These are phyloP conservation scores for Andinoacara biseriatus DNA, from an alignment of 2,113 vertebrate species.

Conservation along the genomic window DNA sequence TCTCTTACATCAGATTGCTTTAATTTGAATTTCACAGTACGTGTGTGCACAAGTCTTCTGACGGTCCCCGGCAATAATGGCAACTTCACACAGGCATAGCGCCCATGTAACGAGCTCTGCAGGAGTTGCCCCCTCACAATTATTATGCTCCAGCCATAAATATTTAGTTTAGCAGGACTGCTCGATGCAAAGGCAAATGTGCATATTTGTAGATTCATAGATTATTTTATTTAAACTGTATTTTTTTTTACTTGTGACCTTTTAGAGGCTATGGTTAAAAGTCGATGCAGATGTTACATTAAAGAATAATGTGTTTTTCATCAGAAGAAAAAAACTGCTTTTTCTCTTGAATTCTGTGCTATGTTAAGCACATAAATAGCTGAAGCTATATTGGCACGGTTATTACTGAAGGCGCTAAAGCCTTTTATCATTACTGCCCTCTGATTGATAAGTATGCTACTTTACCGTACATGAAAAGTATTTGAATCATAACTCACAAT, in stretches of 20 bases:
- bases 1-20: constrained; percentile 32
- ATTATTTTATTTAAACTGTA: neutral
- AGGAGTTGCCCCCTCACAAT: neutral
- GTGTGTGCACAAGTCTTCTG: constrained; percentile 5
- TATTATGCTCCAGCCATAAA: constrained; percentile 1
- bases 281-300: too few species aligned
- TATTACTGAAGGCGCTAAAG: neutral
- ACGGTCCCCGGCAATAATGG: constrained; percentile 43
- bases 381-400: neutral
- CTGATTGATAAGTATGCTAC: neutral
- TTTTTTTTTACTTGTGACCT: neutral
- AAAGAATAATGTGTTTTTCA: neutral
- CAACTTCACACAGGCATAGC: constrained; percentile 36
- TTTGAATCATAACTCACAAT: neutral
- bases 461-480: neutral
- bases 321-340: neutral
- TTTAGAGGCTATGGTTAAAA: too few species aligned
- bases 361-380: neutral
- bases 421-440: neutral
- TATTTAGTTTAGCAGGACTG: neutral
- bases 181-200: neutral
- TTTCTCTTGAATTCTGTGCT: neutral
- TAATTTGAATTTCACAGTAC: constrained; percentile 47
- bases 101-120: constrained; percentile 4
- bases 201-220: neutral